Base-by-base conservation (phyloP, 1,140 invertebrate species). In the Portunus trituberculatus region DNA sequence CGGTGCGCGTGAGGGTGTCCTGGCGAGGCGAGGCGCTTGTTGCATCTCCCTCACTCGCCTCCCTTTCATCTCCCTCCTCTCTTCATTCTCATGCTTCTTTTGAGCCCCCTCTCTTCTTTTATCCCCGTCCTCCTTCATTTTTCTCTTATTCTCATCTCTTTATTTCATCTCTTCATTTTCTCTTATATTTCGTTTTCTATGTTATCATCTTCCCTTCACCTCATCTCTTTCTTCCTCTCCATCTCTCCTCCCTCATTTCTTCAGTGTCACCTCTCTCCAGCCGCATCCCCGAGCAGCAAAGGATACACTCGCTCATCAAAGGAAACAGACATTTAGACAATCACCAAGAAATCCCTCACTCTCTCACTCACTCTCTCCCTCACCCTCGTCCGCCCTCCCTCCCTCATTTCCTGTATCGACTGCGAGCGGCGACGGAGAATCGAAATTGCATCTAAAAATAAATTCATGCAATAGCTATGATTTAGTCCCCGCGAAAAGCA, bases 381-480 rank as follows among this genome's bases (percentile, higher is more conserved):
- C 83, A 25, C 83, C n/a, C n/a, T 25, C 31, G 28, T n/a, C 28
- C 31, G 28, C 32, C 28, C 31, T 46, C 88, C 88, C 28, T 39
- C 28, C 45, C 45, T 48, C 25, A 28, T n/a, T 46, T 48, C 45
- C 88, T 48, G 25, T 48, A 28, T 39, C 39, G 31, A 84, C 48
- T 59, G n/a, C 45, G 6, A 91, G n/a, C 29, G 46, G 31, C 12
- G 29, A 87, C 12, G n/a, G 84, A 87, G 87, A 90, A 94, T 94
- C 93, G 93, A 94, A 94, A 94, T 90, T 89, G 87, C 86, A 94
- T 88, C 86, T 88, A 89, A 94, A 94, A 94, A 90, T 94, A 94
- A 94, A 94, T 94, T 94, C 93, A 94, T 90, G 87, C 93, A 94
- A 94, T 88, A 94, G 16, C 93, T 94, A 94, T 94, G 93, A 94